Evolutionary conservation across 2,113 vertebrate genomes (phyloP).

Genomic region (Paraplagusia blochii): DNA sequence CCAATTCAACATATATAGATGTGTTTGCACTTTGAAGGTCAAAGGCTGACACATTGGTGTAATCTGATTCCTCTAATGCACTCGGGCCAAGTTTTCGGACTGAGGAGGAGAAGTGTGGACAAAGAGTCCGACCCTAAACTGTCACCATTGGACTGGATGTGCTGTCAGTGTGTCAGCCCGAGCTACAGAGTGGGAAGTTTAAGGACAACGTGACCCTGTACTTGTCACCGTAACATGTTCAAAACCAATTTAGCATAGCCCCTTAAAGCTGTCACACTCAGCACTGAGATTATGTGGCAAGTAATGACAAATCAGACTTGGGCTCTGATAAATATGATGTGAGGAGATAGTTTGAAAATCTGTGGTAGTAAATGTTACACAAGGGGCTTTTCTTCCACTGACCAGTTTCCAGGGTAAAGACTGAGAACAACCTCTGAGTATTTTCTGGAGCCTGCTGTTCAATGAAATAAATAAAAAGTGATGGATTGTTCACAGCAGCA

Average conservation of each 20-base stretch:
- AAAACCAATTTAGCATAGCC: conserved; percentile 1
- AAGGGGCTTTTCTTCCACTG: no score
- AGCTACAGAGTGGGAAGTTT: conserved; percentile 37
- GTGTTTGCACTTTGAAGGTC: conserved; percentile 40
- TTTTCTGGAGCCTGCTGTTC: no score
- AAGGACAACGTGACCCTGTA: conserved; percentile 2
- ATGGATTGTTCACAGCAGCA: no score
- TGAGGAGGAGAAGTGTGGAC: conserved; percentile 38
- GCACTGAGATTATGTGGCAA: not conserved
- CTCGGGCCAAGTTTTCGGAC: conserved; percentile 42
- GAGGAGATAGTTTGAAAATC: not conserved
- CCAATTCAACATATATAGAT: conserved; percentile 71
- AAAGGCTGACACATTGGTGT: conserved; percentile 51
- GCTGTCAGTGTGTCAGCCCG: conserved; percentile 35
- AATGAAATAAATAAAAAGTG: no score
- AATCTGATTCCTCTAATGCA: conserved; percentile 68
- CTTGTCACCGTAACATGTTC: conserved; percentile 3
- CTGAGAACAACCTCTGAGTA: no score
- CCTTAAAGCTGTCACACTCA: conserved; percentile 6
- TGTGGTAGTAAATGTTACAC: not conserved
- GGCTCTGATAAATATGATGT: not conserved
- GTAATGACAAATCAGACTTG: not conserved
- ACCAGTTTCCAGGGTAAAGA: no score
- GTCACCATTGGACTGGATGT: conserved; percentile 54
- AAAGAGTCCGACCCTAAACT: conserved; percentile 67